These are phyloP conservation scores for Epinotia demarniana DNA, from an alignment of 2,888 invertebrate genomes.

Conservation along the genomic window DNA sequence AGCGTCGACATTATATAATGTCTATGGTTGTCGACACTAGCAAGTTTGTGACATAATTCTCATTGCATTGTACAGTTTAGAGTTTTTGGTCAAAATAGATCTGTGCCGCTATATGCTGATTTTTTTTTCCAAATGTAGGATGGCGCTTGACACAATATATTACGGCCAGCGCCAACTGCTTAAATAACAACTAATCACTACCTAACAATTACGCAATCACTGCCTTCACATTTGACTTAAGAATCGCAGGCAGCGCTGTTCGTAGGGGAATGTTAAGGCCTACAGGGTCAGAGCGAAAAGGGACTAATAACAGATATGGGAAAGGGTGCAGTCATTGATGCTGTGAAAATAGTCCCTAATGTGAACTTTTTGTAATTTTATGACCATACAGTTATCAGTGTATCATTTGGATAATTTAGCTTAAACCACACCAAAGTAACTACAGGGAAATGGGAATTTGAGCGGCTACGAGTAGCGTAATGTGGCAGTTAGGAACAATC, in stretches of 20 bases:
- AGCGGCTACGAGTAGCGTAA: constrained; percentile 9
- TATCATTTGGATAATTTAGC: neutral
- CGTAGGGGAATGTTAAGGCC: constrained; percentile 58
- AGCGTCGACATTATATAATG: too few species aligned
- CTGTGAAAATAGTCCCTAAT: constrained; percentile 28
- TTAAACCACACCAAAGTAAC: constrained; percentile 4
- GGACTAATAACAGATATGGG: constrained; percentile 24
- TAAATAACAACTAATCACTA: constrained; percentile 39
- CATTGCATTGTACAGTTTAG: too few species aligned
- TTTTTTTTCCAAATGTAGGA: constrained; percentile 64
- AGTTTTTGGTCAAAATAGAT: neutral
- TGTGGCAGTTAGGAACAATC: neutral
- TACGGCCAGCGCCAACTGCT: constrained; percentile 82
- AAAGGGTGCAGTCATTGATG: constrained; percentile 13
- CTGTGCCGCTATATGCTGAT: neutral
- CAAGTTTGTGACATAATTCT: too few species aligned
- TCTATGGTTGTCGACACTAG: too few species aligned
- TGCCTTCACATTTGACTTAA: constrained; percentile 63
- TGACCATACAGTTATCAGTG: neutral
- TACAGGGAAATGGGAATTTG: neutral
- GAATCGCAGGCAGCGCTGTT: constrained; percentile 70
- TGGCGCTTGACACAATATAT: constrained; percentile 67
- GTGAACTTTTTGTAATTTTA: neutral
- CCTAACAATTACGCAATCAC: constrained; percentile 68
- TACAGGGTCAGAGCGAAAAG: constrained; percentile 49